These are phyloP conservation scores for Apamea anceps DNA, from an alignment of 2,888 invertebrate species.

Conservation along the genomic window DNA sequence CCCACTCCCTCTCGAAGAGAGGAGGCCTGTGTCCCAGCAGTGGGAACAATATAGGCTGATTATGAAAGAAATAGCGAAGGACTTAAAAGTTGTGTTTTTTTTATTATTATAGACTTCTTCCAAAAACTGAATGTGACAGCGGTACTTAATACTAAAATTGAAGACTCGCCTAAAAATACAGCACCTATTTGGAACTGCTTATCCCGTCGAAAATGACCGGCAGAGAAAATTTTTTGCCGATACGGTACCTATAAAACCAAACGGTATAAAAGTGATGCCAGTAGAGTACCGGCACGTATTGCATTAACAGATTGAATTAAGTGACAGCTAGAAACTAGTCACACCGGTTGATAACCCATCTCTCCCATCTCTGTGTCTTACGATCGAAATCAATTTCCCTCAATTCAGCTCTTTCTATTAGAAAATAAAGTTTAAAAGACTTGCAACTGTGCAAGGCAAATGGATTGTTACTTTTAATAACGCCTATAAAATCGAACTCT, in stretches of 20 bases:
- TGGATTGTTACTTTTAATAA: neutral
- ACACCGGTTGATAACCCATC: constrained; percentile 39
- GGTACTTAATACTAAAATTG: neutral
- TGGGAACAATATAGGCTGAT: too few species aligned
- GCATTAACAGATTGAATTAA: constrained; percentile 50
- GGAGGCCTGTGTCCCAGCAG: too few species aligned
- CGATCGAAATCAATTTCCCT: constrained; percentile 45
- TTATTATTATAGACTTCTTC: neutral
- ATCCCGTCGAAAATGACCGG: neutral
- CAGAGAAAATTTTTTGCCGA: neutral
- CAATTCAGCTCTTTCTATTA: constrained; percentile 41
- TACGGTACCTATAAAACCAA: neutral
- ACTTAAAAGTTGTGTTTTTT: too few species aligned
- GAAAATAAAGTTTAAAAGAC: constrained; percentile 33
- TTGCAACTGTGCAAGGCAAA: neutral
- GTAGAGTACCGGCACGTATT: constrained; percentile 41
- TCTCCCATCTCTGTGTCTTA: constrained; percentile 15
- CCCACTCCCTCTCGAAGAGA: too few species aligned
- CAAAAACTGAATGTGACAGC: neutral
- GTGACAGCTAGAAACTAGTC: constrained; percentile 27
- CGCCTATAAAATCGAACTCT: neutral
- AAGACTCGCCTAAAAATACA: neutral
- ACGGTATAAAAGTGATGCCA: constrained; percentile 42
- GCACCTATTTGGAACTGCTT: neutral
- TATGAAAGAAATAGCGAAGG: too few species aligned